phyloP scores from a whole-genome alignment of 37 sponge, comb jelly and placozoan species.

The Spongilla lacustris region DNA sequence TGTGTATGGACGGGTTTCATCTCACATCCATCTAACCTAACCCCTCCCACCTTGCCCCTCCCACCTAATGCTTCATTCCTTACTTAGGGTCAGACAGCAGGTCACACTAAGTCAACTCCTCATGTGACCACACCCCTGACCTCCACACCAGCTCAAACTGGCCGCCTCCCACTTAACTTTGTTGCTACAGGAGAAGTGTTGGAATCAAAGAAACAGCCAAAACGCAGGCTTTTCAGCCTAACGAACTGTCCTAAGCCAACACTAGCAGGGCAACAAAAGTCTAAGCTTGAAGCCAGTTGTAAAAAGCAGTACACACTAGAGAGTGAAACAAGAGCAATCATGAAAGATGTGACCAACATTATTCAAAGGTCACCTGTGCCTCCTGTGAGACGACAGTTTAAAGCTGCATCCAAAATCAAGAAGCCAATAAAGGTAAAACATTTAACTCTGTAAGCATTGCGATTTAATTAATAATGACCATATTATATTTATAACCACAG shows the following conservation, averaged over 20 bases:
- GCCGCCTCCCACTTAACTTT: background rate
- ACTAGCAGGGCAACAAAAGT: background rate
- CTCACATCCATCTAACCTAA: no score
- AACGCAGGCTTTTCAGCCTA: background rate
- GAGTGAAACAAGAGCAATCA: background rate
- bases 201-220: background rate
- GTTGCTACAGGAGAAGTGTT: background rate
- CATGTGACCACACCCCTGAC: background rate
- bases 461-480: no score
- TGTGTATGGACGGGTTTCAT: no score
- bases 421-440: background rate
- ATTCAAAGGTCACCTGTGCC: background rate
- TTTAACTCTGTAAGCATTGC: no score
- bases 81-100: background rate
- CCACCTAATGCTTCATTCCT: background rate
- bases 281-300: background rate
- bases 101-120: background rate
- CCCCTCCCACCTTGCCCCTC: no score
- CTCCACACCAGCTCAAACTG: background rate
- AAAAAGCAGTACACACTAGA: background rate
- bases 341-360: background rate
- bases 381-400: background rate
- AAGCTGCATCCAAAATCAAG: background rate
- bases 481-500: background rate
- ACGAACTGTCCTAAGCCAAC: background rate